Percentiles rank a stretch among this genome's conserved stretches.
These are phyloP conservation scores for Tromatobia lineatoria DNA, from an alignment of 2,888 invertebrate species.

Conservation along the genomic window DNA sequence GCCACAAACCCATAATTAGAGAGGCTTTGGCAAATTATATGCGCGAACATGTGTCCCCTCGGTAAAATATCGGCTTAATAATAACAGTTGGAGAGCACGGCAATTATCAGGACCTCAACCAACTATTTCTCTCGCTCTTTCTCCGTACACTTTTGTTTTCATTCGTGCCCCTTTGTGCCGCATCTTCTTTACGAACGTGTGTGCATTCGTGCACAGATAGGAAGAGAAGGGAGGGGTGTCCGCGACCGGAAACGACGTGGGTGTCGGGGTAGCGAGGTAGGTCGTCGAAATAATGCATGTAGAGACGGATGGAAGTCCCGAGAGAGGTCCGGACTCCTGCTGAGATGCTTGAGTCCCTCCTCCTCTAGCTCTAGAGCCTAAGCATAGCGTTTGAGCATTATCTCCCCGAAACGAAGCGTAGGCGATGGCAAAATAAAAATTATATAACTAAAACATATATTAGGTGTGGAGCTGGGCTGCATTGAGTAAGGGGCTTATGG, in stretches of 20 bases:
- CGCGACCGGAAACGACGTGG: slow-evolving; percentile 78
- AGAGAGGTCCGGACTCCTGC: slow-evolving; percentile 26
- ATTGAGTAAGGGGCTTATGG: neutral
- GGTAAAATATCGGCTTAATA: slow-evolving; percentile 86
- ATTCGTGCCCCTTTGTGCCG: slow-evolving; percentile 73
- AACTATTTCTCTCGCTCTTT: slow-evolving; percentile 74
- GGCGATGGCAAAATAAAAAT: slow-evolving; percentile 59
- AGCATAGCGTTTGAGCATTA: slow-evolving; percentile 54
- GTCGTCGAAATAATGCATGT: slow-evolving; percentile 71
- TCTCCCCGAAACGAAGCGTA: slow-evolving; percentile 49
- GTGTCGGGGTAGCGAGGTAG: slow-evolving; percentile 76
- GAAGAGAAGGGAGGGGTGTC: slow-evolving; percentile 69
- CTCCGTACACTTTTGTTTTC: slow-evolving; percentile 68
- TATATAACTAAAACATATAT: slow-evolving; percentile 33
- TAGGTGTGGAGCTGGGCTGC: slow-evolving; percentile 1
- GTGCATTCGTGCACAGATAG: slow-evolving; percentile 43
- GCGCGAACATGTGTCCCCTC: slow-evolving; percentile 85
- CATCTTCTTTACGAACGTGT: slow-evolving; percentile 72
- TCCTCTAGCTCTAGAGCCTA: slow-evolving; percentile 34
- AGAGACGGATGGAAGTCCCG: slow-evolving; percentile 60
- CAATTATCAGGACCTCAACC: slow-evolving; percentile 83
- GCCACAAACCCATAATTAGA: slow-evolving; percentile 84
- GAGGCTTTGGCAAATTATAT: slow-evolving; percentile 85
- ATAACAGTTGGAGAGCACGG: slow-evolving; percentile 85
- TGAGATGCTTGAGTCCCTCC: slow-evolving; percentile 26